These are phyloP conservation scores for Rhynchomys soricoides DNA, from an alignment of 2,113 vertebrate species.

Conservation along the genomic window DNA sequence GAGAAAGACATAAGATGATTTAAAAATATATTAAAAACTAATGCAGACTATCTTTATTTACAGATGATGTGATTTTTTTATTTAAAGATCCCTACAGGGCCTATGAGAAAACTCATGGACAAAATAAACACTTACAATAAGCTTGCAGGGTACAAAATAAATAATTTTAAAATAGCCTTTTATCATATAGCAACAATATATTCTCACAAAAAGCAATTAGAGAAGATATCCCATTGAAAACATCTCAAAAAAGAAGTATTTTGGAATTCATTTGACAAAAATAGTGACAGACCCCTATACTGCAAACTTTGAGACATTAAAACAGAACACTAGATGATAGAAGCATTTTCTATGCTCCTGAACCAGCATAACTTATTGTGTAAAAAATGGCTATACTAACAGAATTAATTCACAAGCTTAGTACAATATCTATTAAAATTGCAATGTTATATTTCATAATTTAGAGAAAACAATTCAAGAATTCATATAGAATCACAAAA, in stretches of 20 bases:
- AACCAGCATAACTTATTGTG: not conserved
- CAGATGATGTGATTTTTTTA: not conserved
- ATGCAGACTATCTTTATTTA: not conserved
- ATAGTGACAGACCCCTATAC: not conserved
- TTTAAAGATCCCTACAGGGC: no score
- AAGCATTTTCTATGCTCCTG: not conserved
- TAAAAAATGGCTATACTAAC: not conserved
- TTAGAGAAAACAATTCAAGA: not conserved
- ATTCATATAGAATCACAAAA: not conserved
- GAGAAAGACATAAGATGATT: not conserved
- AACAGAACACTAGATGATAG: not conserved
- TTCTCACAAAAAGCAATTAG: not conserved
- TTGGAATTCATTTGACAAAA: not conserved
- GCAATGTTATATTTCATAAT: not conserved
- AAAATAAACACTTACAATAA: not conserved
- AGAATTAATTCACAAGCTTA: not conserved
- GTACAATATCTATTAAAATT: not conserved
- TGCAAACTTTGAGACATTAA: not conserved
- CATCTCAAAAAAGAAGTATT: not conserved
- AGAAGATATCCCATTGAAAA: not conserved
- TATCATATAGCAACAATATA: not conserved
- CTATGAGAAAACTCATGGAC: not conserved
- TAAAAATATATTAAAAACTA: not conserved
- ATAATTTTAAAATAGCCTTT: not conserved
- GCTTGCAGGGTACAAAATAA: not conserved